Percentiles rank a stretch among this genome's conserved stretches.
phyloP scores from a whole-genome alignment of 2,888 invertebrate genomes.

The Steinernema carpocapsae region DNA sequence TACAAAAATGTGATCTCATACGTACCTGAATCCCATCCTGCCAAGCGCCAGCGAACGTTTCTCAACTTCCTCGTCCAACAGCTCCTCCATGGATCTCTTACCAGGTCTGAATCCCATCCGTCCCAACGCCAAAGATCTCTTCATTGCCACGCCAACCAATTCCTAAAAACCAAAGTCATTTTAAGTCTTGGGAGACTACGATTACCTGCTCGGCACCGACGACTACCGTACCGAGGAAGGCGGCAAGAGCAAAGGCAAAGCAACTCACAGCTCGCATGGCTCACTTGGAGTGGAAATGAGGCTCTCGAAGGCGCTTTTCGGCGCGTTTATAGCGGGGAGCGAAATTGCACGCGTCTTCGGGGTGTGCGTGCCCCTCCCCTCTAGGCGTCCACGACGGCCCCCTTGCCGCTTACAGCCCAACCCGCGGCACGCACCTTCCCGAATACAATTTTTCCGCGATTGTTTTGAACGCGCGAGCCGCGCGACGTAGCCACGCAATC shows the following conservation, averaged over 20 bases:
- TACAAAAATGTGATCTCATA: neutral
- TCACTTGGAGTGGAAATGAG: neutral
- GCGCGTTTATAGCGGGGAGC: slow-evolving; percentile 23
- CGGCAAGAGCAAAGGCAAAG: neutral
- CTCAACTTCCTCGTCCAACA: neutral
- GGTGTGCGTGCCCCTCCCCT: too few species aligned
- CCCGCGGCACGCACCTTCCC: slow-evolving; percentile 6
- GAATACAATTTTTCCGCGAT: slow-evolving; percentile 24
- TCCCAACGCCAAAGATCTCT: slow-evolving; percentile 40
- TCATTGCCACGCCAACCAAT: slow-evolving; percentile 7
- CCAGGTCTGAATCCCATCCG: slow-evolving; percentile 45
- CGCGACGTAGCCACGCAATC: neutral
- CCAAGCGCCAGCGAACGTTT: slow-evolving; percentile 44
- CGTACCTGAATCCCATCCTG: slow-evolving; percentile 36
- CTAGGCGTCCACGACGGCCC: slow-evolving; percentile 11
- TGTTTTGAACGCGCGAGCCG: slow-evolving; percentile 23
- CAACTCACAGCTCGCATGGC: slow-evolving; percentile 3
- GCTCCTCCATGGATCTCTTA: slow-evolving; percentile 49
- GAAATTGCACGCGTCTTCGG: slow-evolving; percentile 20
- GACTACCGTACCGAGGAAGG: slow-evolving; percentile 36
- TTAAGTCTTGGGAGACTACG: neutral
- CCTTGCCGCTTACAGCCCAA: neutral
- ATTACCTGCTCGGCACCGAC: slow-evolving; percentile 33
- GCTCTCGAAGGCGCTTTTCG: neutral
- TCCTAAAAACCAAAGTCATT: neutral